These are phyloP conservation scores for Triplophysa bombifrons DNA, from an alignment of 2,797 vertebrate species.

Conservation along the genomic window DNA sequence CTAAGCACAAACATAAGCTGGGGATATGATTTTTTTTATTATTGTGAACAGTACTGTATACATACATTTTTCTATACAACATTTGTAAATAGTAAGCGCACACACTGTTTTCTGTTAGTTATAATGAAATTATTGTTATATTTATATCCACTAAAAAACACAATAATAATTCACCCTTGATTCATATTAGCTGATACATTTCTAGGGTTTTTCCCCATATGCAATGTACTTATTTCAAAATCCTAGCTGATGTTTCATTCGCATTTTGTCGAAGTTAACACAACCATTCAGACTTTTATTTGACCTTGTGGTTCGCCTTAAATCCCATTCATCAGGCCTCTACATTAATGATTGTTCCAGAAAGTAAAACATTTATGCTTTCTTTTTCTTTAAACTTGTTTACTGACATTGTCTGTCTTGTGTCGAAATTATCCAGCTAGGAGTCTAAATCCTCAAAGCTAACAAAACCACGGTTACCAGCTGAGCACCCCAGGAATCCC, in stretches of 20 bases:
- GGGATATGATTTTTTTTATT: too few species aligned
- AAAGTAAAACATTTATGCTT: slow-evolving; percentile 8
- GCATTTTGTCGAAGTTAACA: slow-evolving; percentile 15
- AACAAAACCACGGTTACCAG: slow-evolving; percentile 47
- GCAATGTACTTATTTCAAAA: slow-evolving; percentile 6
- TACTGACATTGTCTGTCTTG: slow-evolving; percentile 37
- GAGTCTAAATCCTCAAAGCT: slow-evolving; percentile 21
- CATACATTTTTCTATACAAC: neutral
- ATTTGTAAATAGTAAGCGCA: neutral
- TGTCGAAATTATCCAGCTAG: slow-evolving; percentile 39
- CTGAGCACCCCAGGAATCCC: slow-evolving; percentile 43
- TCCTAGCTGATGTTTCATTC: slow-evolving; percentile 10
- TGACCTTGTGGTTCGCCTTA: slow-evolving; percentile 16
- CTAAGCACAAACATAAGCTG: neutral
- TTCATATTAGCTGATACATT: neutral
- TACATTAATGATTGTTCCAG: slow-evolving; percentile 4
- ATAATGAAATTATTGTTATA: neutral
- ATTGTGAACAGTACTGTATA: too few species aligned
- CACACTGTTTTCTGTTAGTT: neutral
- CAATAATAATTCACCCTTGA: neutral
- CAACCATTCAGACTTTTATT: slow-evolving; percentile 32
- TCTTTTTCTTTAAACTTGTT: slow-evolving; percentile 18
- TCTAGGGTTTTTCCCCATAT: neutral
- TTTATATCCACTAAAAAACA: neutral
- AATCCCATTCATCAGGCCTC: slow-evolving; percentile 16